Base-by-base conservation (phyloP, 2,888 invertebrate genomes). In the Spodoptera exigua region DNA sequence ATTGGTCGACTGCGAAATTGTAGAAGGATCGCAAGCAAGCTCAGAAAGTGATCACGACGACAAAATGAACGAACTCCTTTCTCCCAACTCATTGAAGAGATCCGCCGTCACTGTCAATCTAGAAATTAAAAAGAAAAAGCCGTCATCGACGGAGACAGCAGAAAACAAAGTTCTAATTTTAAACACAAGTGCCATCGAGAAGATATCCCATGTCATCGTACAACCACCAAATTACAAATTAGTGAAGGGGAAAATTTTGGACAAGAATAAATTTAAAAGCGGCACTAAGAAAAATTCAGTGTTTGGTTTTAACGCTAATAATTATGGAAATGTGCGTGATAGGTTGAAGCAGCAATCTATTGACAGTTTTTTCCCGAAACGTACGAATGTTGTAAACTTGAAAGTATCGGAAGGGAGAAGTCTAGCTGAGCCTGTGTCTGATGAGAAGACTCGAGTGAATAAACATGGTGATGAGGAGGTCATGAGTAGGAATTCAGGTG, bases 201-300 rank as follows among this genome's bases (percentile, higher is more conserved):
- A 89, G 83, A 84, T 92, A 76, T 88, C 89, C 55, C 89, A 92
- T 87, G 91, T 92, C 88, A 92, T 89, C 84, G 86, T 92, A 74
- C 92, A 93, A 78, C 92, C 92, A 88, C 88, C 89, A 92, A 91
- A 92, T 91, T 93, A 89, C 84, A 93, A 89, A 89, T 86, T 89
- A 81, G 85, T 90, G 77, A 92, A 92, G 83, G 81, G 86, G 68
- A 86, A 89, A 84, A 83, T 83, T 85, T 75, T 76, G 60, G 75
- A 83, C 73, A 82, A 75, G 56, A 83, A 70, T 78, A 90, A 87
- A 87, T 82, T 83, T 73, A 82, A 78, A 74, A 84, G 69, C 74
- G 67, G 47, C 47, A 32, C 57, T 61, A 82, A 80, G 64, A 83
- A 67, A 64, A 82, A 80, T 76, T 59, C 73, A 62, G 77, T 74